phyloP scores from a whole-genome alignment of 2,888 invertebrate genomes.

The Brachyopa scutellaris region DNA sequence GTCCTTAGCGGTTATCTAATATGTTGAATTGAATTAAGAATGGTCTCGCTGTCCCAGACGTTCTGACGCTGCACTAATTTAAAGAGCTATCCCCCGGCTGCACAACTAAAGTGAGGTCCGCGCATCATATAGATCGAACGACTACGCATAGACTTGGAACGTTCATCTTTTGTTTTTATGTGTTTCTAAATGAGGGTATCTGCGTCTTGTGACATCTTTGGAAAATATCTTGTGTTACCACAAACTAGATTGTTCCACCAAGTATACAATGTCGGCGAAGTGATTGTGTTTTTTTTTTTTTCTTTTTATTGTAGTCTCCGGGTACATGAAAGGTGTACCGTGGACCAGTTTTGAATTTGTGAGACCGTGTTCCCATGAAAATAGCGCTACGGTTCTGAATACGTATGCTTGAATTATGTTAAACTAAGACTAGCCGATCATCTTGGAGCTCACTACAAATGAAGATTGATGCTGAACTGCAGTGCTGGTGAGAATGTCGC shows the following conservation, averaged over 20 bases:
- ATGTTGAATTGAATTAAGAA: constrained; percentile 64
- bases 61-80: constrained; percentile 70
- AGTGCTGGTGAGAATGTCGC: constrained; percentile 55
- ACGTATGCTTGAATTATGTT: constrained; percentile 70
- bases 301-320: too few relatives aligned
- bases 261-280: constrained; percentile 56
- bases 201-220: constrained; percentile 67
- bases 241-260: constrained; percentile 56
- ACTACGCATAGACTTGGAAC: constrained; percentile 4
- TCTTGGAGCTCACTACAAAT: constrained; percentile 41
- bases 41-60: constrained; percentile 54
- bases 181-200: constrained; percentile 71
- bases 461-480: constrained; percentile 56
- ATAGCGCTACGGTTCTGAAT: constrained; percentile 51
- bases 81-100: constrained; percentile 37
- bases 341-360: constrained; percentile 47
- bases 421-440: constrained; percentile 52
- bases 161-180: constrained; percentile 67
- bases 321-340: constrained; percentile 49
- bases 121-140: constrained; percentile 7
- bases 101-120: constrained; percentile 1
- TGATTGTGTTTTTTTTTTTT: constrained; percentile 36
- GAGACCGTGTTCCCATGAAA: constrained; percentile 51
- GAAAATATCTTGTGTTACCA: constrained; percentile 54
- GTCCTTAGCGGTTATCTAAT: constrained; percentile 73